Evolutionary conservation across 1,140 invertebrate species (phyloP), one percentile per base, ranked within the genome.

Genomic region (Trachymyrmex septentrionalis): DNA sequence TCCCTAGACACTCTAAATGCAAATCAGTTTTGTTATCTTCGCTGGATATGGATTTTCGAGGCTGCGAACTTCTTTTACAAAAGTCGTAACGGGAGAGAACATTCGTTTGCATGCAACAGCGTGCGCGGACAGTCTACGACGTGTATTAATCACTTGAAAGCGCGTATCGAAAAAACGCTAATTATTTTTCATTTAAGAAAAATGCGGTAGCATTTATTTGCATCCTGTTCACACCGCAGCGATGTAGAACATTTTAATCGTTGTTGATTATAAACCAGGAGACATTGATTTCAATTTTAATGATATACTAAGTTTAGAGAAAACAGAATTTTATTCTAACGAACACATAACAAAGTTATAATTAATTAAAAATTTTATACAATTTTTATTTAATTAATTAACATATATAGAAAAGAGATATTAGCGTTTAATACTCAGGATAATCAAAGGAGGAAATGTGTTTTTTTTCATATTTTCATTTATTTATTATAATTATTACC

Each of bases 11-110:
- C 44, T 80, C 48, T 80, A 80, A 80, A 81, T 81, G 77, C 48
- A 81, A 81, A 81, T 81, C 64, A 55, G 64, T 69, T 21, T 55
- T 55, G 30, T 55, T 81, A 57, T 66, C 9, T 71, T 71, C 9
- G 27, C 12, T 34, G 21, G 30, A 57, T 69, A 63, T 34, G 5
- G 10, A 48, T 77, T 16, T 77, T 27, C 57, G 38, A 24, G 14
- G 12, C 9, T 34, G 5, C n/a, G 48, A 80, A 71, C 14, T 69
- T 24, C 30, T 69, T 38, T 57, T 55, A 53, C 34, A 19, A 5
- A 67, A 78, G 27, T 38, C 27, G 16, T 10, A 27, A 64, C n/a
- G 9, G 5, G 30, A 21, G 48, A 53, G 48, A 81, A 71, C 24
- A 71, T 81, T 10, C 5, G 14, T 38, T 69, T 81, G 5, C 59